phyloP scores from a whole-genome alignment of 2,797 vertebrate genomes.

The Phrynocephalus guinanensis region DNA sequence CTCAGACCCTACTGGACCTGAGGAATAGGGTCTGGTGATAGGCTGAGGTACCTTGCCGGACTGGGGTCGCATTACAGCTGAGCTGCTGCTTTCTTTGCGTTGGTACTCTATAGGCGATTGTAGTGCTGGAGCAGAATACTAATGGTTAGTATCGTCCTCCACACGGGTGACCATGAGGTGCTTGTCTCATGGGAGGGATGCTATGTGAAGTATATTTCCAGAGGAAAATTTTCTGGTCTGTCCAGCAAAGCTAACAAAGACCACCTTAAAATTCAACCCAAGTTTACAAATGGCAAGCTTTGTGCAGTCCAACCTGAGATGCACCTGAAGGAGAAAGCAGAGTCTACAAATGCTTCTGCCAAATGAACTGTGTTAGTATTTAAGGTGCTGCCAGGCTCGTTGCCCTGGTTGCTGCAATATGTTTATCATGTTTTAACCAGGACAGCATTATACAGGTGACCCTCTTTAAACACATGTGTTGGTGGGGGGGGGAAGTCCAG shows the following conservation, averaged over 20 bases:
- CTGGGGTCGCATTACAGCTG: conserved; percentile 86
- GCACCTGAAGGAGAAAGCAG: too few species aligned
- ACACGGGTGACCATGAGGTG: background rate
- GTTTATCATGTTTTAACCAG: background rate
- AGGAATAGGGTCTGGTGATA: conserved; percentile 81
- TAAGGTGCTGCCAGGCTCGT: too few species aligned
- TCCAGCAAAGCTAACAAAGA: too few species aligned
- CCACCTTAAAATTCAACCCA: too few species aligned
- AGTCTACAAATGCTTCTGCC: too few species aligned
- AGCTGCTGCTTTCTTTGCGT: conserved; percentile 86
- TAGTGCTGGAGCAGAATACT: conserved; percentile 82
- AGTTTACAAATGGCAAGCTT: too few species aligned
- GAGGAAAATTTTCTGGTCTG: too few species aligned
- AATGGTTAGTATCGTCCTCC: conserved; percentile 41
- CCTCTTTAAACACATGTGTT: background rate
- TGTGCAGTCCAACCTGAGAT: too few species aligned
- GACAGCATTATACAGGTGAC: background rate
- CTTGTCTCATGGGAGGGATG: background rate
- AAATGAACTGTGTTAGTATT: too few species aligned
- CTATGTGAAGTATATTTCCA: too few species aligned
- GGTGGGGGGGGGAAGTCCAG: background rate
- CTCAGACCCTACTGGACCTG: conserved; percentile 84
- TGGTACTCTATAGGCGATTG: conserved; percentile 97
- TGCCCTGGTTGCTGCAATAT: too few species aligned
- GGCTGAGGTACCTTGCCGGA: conserved; percentile 81